These are phyloP conservation scores for Eremobia ochroleuca DNA, from an alignment of 2,888 invertebrate genomes.

Conservation along the genomic window DNA sequence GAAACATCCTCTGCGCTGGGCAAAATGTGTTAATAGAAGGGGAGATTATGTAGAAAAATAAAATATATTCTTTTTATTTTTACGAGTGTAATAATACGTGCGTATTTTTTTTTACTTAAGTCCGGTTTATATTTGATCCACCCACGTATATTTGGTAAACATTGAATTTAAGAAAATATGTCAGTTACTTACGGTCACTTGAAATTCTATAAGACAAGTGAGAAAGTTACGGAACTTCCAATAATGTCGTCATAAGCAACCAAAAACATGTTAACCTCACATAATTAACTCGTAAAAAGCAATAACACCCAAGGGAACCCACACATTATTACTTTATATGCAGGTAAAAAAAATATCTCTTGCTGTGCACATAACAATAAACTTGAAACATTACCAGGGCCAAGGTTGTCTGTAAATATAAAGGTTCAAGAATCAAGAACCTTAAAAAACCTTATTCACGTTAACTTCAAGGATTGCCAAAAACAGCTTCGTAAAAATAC, in stretches of 20 bases:
- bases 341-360: slow-evolving; percentile 3
- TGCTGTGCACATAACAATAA: neutral
- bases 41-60: no score
- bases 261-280: neutral
- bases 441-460: neutral
- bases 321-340: neutral
- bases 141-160: neutral
- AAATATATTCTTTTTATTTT: no score
- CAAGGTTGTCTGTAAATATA: neutral
- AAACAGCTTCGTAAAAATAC: slow-evolving; percentile 1
- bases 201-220: neutral
- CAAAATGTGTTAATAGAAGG: no score
- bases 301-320: neutral
- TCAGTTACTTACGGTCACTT: neutral
- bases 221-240: no score
- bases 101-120: no score
- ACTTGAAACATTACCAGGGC: neutral
- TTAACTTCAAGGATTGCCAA: slow-evolving; percentile 24
- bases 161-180: neutral
- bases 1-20: no score
- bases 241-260: neutral
- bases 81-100: no score
- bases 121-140: no score
- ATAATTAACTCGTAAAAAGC: neutral
- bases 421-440: slow-evolving; percentile 10